Evolutionary conservation across 2,888 invertebrate species (phyloP).

Genomic region (Dilophus febrilis): DNA sequence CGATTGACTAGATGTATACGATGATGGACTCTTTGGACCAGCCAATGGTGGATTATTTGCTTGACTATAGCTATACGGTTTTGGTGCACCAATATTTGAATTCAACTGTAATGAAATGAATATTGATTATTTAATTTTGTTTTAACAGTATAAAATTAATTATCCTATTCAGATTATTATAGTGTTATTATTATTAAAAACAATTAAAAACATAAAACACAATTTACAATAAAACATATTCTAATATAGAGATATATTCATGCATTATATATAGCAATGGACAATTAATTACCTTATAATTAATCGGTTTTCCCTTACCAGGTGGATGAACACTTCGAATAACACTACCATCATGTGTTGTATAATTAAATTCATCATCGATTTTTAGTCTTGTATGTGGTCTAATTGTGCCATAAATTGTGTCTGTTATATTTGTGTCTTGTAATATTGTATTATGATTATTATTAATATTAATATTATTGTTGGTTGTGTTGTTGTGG

Average conservation of each 20-base stretch:
- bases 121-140: slow-evolving; percentile 3
- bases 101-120: slow-evolving; percentile 19
- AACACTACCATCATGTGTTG: slow-evolving; percentile 28
- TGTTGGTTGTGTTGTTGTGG: not conserved
- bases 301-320: slow-evolving; percentile 26
- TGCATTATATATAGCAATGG: too few species aligned
- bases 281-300: slow-evolving; percentile 25
- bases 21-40: slow-evolving; percentile 14
- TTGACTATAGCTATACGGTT: slow-evolving; percentile 22
- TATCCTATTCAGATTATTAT: not conserved
- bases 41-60: slow-evolving; percentile 11
- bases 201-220: too few species aligned
- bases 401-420: slow-evolving; percentile 12
- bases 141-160: too few species aligned
- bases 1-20: slow-evolving; percentile 23
- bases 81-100: slow-evolving; percentile 19
- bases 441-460: slow-evolving; percentile 3
- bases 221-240: not conserved
- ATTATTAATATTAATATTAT: slow-evolving; percentile 1
- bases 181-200: not conserved
- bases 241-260: too few species aligned
- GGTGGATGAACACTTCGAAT: slow-evolving; percentile 30
- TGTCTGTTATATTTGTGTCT: slow-evolving; percentile 8
- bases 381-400: slow-evolving; percentile 9
- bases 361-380: slow-evolving; percentile 26